These are phyloP conservation scores for Venustoraphidia nigricollis DNA, from an alignment of 2,888 invertebrate species.

Conservation along the genomic window DNA sequence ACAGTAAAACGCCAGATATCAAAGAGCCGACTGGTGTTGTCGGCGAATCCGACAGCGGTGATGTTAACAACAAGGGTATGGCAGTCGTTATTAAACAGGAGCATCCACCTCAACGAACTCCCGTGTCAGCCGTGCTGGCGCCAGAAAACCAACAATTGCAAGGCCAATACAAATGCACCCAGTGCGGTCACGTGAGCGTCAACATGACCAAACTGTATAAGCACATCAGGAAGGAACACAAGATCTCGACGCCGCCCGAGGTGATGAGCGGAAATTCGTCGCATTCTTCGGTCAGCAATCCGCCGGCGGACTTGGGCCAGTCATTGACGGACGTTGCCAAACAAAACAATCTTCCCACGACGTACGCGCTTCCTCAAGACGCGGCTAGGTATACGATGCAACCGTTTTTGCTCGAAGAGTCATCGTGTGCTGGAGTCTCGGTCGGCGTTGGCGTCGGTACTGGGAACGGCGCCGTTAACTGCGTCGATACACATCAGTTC, in stretches of 20 bases:
- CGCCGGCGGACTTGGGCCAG: conserved; percentile 29
- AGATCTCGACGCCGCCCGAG: conserved; percentile 7
- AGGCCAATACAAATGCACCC: conserved; percentile 24
- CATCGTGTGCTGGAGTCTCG: conserved; percentile 29
- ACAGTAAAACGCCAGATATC: conserved; percentile 13
- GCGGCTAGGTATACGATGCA: conserved; percentile 69
- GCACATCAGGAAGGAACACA: background rate
- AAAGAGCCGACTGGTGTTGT: conserved; percentile 23
- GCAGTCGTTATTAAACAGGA: conserved; percentile 34
- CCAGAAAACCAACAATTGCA: conserved; percentile 21
- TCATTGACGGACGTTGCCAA: conserved; percentile 36
- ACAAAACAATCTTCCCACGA: conserved; percentile 39
- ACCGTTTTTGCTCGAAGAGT: conserved; percentile 73
- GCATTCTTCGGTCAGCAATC: background rate
- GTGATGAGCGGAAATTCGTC: conserved; percentile 8
- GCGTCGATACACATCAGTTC: conserved; percentile 35
- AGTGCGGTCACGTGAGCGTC: conserved; percentile 24
- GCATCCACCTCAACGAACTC: conserved; percentile 3
- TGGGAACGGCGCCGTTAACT: conserved; percentile 1
- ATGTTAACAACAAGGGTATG: conserved; percentile 33
- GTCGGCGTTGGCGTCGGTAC: background rate
- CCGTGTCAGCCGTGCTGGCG: background rate
- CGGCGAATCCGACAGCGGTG: conserved; percentile 32
- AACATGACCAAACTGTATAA: conserved; percentile 15
- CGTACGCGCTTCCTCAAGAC: conserved; percentile 48